phyloP scores from a whole-genome alignment of 2,113 vertebrate species.

The Poeciliopsis retropinna region DNA sequence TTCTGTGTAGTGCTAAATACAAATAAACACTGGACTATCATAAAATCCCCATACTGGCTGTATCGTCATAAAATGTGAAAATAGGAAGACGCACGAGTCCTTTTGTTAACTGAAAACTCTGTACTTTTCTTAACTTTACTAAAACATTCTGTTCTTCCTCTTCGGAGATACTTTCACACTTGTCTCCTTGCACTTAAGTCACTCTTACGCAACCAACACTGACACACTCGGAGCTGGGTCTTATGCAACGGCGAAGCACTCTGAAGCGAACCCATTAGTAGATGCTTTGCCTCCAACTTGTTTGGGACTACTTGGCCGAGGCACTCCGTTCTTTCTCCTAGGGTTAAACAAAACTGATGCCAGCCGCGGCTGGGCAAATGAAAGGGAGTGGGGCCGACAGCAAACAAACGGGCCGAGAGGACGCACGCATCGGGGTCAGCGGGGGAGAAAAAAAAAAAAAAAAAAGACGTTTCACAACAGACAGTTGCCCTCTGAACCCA shows the following conservation, averaged over 20 bases:
- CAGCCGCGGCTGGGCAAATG: conserved; percentile 1
- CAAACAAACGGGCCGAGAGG: not conserved
- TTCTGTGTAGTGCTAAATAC: too few species aligned
- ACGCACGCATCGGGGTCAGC: not conserved
- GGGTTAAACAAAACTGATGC: not conserved
- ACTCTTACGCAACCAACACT: conserved; percentile 63
- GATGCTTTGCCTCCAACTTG: conserved; percentile 41
- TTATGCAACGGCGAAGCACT: conserved; percentile 57
- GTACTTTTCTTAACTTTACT: not conserved
- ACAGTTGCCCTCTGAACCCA: conserved; percentile 43
- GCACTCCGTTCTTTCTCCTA: conserved; percentile 1
- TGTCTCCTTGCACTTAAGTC: conserved; percentile 41
- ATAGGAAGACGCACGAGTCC: not conserved
- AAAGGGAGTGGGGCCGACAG: not conserved
- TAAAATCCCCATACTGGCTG: not conserved
- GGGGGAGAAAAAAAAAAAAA: not conserved
- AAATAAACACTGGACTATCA: not conserved
- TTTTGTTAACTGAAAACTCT: not conserved
- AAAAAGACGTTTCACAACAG: conserved; percentile 40
- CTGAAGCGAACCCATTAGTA: conserved; percentile 32
- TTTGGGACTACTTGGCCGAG: conserved; percentile 22
- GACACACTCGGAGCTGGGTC: conserved; percentile 32
- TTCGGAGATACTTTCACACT: conserved; percentile 20
- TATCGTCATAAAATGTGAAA: not conserved
- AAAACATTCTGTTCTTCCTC: not conserved